Evolutionary conservation across 2,888 invertebrate species (phyloP), one percentile per base, ranked within the genome.

Genomic region (Erebia ligea): DNA sequence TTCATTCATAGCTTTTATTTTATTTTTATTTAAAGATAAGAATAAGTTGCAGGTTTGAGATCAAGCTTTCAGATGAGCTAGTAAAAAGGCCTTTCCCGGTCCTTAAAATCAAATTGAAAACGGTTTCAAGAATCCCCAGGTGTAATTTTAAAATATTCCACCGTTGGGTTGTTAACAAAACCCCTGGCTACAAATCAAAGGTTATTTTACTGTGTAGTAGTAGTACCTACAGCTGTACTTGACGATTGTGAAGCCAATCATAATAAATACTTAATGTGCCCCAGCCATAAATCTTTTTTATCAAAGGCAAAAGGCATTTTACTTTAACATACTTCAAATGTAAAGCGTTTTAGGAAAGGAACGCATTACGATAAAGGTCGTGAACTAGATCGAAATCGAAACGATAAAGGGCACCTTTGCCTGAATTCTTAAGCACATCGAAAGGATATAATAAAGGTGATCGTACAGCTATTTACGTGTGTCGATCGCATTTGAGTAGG

Each of bases 401-500:
- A 75, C 73, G 73, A 73, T 73, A 76, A 77, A 74, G 67, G 72
- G 68, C 68, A 72, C 74, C 76, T 76, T 70, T 72, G 71, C 72
- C 73, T 72, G 73, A 76, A 77, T 77, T 73, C 76, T 75, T 73
- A 77, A 77, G 75, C 75, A 74, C 71, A 82, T 81, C 81, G 74
- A 80, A 84, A 81, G 82, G 81, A 81, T 82, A 77, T 82, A 86
- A 85, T 86, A 84, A 86, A 84, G 84, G 84, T 79, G 86, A 84
- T 86, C 84, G 84, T 85, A 85, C 87, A 86, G 84, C 85, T 88
- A 86, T 89, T 88, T 89, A 88, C 86, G 87, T 86, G 86, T 87
- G 86, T 87, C 86, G 85, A 86, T 85, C 82, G 83, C 85, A 84
- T 88, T 89, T 84, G 83, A 82, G 82, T 84, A 86, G 87, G 83